A percentile compares a stretch with the other conserved stretches of the same genome.
These are phyloP conservation scores for Idaea biselata DNA, from an alignment of 2,888 invertebrate genomes.

Conservation along the genomic window DNA sequence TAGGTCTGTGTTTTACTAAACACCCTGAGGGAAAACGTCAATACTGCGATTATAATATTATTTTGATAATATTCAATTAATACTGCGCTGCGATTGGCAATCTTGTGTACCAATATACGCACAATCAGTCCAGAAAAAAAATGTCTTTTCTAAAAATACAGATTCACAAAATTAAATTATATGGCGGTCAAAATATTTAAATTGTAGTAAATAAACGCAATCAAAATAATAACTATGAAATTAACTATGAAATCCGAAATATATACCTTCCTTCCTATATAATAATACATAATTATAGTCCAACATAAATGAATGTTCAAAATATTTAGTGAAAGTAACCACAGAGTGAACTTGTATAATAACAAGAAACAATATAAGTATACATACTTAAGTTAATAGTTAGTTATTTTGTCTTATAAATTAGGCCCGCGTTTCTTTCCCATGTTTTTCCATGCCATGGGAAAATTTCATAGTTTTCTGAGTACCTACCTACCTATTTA, in stretches of 20 bases:
- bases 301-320: background rate
- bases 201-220: background rate
- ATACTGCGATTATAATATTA: too few species aligned
- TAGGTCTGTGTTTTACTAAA: too few species aligned
- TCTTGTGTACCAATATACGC: too few species aligned
- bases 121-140: too few species aligned
- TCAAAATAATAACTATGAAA: background rate
- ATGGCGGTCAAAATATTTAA: background rate
- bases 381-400: slow-evolving; percentile 1
- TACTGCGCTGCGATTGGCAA: too few species aligned
- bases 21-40: too few species aligned
- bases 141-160: background rate
- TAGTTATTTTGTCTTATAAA: background rate
- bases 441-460: background rate
- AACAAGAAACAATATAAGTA: background rate
- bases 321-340: background rate
- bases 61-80: too few species aligned
- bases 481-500: background rate
- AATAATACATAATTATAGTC: background rate
- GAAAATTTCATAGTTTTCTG: background rate
- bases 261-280: background rate
- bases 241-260: background rate
- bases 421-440: background rate
- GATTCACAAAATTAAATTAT: slow-evolving; percentile 6
- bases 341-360: background rate